These are phyloP conservation scores for Pyrgus malvae DNA, from an alignment of 2,888 invertebrate genomes.

Conservation along the genomic window DNA sequence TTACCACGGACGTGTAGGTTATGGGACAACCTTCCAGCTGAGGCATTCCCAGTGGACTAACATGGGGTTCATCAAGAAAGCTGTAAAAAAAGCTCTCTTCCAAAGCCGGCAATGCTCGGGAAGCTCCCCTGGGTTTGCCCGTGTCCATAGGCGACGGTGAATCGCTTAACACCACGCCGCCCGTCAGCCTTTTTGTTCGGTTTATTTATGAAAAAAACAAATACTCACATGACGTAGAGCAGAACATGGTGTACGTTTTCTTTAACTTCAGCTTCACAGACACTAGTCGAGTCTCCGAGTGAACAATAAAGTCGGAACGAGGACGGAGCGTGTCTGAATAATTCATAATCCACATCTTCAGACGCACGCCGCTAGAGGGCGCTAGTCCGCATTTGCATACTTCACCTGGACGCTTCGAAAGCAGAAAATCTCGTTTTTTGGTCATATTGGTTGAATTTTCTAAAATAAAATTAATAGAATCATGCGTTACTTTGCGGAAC, in stretches of 20 bases:
- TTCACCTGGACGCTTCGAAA: conserved; percentile 14
- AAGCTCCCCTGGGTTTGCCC: too few species aligned
- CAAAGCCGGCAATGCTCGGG: too few species aligned
- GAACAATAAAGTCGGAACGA: conserved; percentile 17
- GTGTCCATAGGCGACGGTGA: too few species aligned
- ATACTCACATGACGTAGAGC: too few species aligned
- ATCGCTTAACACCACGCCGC: too few species aligned
- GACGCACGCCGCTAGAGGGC: background rate
- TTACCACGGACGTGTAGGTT: too few species aligned
- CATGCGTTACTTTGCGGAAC: background rate
- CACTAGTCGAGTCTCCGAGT: background rate
- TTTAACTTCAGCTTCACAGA: background rate
- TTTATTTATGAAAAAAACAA: too few species aligned
- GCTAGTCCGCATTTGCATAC: conserved; percentile 40
- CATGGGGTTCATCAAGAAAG: too few species aligned
- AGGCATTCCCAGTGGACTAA: too few species aligned
- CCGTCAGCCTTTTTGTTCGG: too few species aligned
- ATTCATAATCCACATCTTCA: conserved; percentile 46
- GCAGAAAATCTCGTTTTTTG: background rate
- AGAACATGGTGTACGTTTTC: background rate
- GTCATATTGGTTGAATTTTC: background rate
- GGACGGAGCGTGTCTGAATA: conserved; percentile 39
- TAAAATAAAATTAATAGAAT: background rate
- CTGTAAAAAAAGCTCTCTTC: too few species aligned
- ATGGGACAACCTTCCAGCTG: too few species aligned